Base-by-base conservation (phyloP, 2,888 invertebrate genomes). In the Eilema sororculum region DNA sequence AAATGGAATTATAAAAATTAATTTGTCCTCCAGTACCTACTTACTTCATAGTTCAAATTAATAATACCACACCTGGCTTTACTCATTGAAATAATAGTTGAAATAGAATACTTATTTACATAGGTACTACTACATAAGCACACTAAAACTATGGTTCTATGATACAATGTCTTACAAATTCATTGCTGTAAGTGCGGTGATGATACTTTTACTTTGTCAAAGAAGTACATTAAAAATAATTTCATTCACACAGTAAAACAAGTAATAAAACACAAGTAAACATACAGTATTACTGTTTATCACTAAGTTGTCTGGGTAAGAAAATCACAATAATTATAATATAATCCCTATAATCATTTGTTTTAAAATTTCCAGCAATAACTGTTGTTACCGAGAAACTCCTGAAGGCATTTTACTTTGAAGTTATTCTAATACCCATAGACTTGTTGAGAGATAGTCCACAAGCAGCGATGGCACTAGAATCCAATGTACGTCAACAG, bases 381-480 rank as follows among this genome's bases (percentile, higher is more conserved):
- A 66, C 28, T 68, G 9, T 37, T 61, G 41, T 46, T 46, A 69
- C 57, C 65, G 73, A 73, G 30, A 28, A 68, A 69, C 69, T 71
- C 68, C 72, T 67, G 74, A 63, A 72, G 76, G 70, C 33, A 62
- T 22, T 59, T 80, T 79, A 83, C 82, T 78, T 79, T 68, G 52
- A 77, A 74, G 76, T 81, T 84, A 86, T 82, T 80, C 77, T 78
- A 85, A 77, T 85, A 80, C 82, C 76, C 77, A 80, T 72, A 82
- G 74, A 87, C 87, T 80, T 86, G 91, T 79, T 81, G 86, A 83
- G 87, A 89, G 91, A 92, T 89, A 86, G 91, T 92, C 92, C 91
- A 92, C 95, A 94, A 91, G 89, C 89, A 92, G 89, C 90, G 92
- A 95, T 94, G 91, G 94, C 87, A 88, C 75, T 89, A 91, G 94